These are phyloP conservation scores for Cotesia typhae DNA, from an alignment of 1,140 invertebrate genomes.

Conservation along the genomic window DNA sequence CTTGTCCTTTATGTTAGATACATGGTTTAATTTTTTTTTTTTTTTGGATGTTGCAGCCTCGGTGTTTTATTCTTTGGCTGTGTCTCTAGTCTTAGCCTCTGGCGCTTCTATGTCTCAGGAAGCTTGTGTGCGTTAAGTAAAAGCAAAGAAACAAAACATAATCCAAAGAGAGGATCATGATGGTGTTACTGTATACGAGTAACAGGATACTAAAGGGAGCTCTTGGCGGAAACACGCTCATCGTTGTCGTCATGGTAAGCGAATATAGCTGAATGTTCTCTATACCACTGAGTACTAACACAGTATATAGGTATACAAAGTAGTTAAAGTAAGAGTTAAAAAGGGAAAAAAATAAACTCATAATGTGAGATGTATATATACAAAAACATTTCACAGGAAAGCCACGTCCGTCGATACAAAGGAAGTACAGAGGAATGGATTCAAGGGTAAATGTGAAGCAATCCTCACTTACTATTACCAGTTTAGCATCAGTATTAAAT, in stretches of 20 bases:
- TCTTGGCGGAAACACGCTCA: slow-evolving; percentile 23
- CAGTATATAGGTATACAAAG: background rate
- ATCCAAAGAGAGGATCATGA: slow-evolving; percentile 1
- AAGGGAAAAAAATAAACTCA: background rate
- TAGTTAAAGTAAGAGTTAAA: slow-evolving; percentile 5
- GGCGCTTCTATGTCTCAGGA: too few relatives aligned
- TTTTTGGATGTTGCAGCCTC: too few relatives aligned
- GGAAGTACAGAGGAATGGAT: slow-evolving; percentile 1
- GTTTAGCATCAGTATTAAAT: background rate
- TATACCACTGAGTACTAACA: too few relatives aligned
- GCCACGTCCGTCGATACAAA: slow-evolving; percentile 28
- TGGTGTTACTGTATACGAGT: slow-evolving; percentile 23
- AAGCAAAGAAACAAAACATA: slow-evolving; percentile 5
- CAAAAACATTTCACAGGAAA: slow-evolving; percentile 18
- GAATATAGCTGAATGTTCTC: background rate
- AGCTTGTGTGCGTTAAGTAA: background rate
- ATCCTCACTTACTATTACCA: background rate
- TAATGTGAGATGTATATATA: background rate
- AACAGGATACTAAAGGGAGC: slow-evolving; percentile 25
- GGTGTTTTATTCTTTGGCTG: too few relatives aligned
- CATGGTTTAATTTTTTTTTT: too few relatives aligned
- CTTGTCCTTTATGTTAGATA: too few relatives aligned
- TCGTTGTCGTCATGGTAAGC: slow-evolving; percentile 24
- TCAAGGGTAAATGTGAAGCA: slow-evolving; percentile 6
- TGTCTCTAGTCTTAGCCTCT: too few relatives aligned